Evolutionary conservation across 2,888 invertebrate species (phyloP).

Genomic region (Blastobasis adustella): DNA sequence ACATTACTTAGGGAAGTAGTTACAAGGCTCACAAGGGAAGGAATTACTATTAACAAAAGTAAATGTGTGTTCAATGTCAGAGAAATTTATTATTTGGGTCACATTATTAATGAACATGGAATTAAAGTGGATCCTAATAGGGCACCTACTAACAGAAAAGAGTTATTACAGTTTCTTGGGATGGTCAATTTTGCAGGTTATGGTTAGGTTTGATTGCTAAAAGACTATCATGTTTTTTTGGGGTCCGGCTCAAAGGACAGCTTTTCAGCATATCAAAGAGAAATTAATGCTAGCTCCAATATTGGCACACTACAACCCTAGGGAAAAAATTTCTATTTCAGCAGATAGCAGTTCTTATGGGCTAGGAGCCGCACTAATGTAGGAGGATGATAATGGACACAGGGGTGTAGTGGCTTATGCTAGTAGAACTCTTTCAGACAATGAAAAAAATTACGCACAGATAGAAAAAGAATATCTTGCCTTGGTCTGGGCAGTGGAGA

Average conservation of each 20-base stretch:
- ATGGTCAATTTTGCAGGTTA: too few relatives aligned
- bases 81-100: neutral
- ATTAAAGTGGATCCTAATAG: too few relatives aligned
- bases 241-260: neutral
- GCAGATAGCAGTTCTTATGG: too few relatives aligned
- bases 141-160: too few relatives aligned
- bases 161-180: too few relatives aligned
- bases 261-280: neutral
- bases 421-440: constrained; percentile 1
- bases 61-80: neutral
- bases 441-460: constrained; percentile 2
- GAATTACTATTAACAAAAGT: neutral
- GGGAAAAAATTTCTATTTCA: too few relatives aligned
- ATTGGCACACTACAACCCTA: too few relatives aligned
- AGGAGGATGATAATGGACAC: too few relatives aligned
- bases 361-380: too few relatives aligned
- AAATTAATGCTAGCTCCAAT: too few relatives aligned
- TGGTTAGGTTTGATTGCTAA: neutral
- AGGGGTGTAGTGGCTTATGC: constrained; percentile 2
- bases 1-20: neutral
- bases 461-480: constrained; percentile 7
- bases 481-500: constrained; percentile 6
- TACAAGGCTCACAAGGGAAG: neutral
- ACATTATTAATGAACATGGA: too few relatives aligned
- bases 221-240: neutral